Percentiles rank a stretch among this genome's conserved stretches.
phyloP scores from a whole-genome alignment of 1,140 invertebrate species.

The Achatina immaculata region DNA sequence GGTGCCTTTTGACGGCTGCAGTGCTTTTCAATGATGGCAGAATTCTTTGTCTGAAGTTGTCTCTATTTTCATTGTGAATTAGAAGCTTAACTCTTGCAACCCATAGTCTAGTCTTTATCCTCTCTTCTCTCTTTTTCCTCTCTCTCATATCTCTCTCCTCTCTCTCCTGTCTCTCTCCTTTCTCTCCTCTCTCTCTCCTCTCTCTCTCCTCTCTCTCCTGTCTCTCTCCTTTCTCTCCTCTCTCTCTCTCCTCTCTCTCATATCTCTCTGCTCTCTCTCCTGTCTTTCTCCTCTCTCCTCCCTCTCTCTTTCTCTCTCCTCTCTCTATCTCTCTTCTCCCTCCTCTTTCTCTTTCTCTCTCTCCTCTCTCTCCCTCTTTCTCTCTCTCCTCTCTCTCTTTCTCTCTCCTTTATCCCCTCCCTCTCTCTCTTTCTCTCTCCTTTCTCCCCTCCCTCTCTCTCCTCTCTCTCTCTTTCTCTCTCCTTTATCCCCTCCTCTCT shows the following conservation, averaged over 20 bases:
- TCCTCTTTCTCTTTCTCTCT: neutral
- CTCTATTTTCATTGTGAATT: too few species aligned
- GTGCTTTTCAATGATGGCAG: too few species aligned
- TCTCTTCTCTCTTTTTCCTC: neutral
- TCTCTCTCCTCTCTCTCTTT: neutral
- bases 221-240: neutral
- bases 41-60: too few species aligned
- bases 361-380: neutral
- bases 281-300: neutral
- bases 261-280: neutral
- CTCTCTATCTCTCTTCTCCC: too few species aligned
- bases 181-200: neutral
- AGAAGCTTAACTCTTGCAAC: too few species aligned
- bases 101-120: neutral
- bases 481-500: neutral
- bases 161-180: neutral
- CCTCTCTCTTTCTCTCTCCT: neutral
- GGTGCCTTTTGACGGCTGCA: too few species aligned
- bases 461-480: constrained; percentile 27
- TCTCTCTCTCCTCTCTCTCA: neutral
- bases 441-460: neutral
- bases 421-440: constrained; percentile 7
- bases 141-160: neutral
- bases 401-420: neutral
- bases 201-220: neutral